phyloP scores from a whole-genome alignment of 2,113 vertebrate species.

The Chascanopsetta lugubris region DNA sequence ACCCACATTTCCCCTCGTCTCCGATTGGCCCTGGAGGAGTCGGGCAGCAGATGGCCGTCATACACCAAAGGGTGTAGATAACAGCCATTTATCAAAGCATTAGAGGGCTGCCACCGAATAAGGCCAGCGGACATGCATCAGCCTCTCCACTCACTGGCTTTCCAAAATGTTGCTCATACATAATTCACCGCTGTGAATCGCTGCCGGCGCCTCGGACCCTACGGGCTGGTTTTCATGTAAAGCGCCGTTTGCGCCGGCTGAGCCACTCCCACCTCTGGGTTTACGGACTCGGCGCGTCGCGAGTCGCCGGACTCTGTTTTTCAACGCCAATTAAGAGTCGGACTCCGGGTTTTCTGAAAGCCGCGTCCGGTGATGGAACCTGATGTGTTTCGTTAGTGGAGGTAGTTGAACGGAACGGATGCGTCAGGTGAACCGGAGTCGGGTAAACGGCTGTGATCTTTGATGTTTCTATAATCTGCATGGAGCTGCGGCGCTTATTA shows the following conservation, averaged over 20 bases:
- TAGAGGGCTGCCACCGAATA: slow-evolving; percentile 72
- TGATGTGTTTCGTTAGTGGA: no score
- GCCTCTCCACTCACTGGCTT: slow-evolving; percentile 57
- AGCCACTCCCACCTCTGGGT: slow-evolving; percentile 35
- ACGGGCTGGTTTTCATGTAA: slow-evolving; percentile 53
- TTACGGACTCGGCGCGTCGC: no score
- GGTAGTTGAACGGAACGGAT: no score
- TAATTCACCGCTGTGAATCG: slow-evolving; percentile 71
- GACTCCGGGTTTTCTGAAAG: no score
- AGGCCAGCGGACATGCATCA: slow-evolving; percentile 77
- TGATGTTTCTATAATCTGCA: no score
- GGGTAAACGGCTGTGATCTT: no score
- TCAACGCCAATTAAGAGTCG: no score
- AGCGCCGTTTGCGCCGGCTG: slow-evolving; percentile 36
- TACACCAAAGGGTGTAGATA: slow-evolving; percentile 76
- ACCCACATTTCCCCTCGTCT: slow-evolving; percentile 76
- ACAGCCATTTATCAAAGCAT: slow-evolving; percentile 81
- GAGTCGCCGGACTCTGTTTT: no score
- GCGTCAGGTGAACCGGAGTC: no score
- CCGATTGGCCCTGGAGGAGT: slow-evolving; percentile 76
- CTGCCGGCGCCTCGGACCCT: slow-evolving; percentile 46
- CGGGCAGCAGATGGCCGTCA: slow-evolving; percentile 78
- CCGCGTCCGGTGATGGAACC: no score
- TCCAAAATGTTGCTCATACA: slow-evolving; percentile 76
- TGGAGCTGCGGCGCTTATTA: no score